Percentiles rank a stretch among this genome's conserved stretches.
Conservation (phyloP, 2,797 vertebrate genomes). For the Sebastes taczanowskii region DNA sequence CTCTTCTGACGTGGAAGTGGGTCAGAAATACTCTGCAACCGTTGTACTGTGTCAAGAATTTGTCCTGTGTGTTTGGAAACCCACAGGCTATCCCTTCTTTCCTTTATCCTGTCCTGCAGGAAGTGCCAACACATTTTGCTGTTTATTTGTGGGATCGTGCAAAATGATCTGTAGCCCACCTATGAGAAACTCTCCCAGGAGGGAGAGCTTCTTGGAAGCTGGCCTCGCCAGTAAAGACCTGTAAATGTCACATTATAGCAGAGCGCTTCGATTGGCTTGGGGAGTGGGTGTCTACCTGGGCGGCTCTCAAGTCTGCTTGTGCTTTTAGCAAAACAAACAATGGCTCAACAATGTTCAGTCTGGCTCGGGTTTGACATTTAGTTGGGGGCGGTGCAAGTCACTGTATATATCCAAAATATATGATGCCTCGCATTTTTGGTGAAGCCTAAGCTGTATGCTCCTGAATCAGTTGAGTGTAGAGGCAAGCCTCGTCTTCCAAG, state of each 20-base stretch:
- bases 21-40: not conserved
- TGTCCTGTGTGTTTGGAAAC: constrained; percentile 7
- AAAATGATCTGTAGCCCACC: constrained; percentile 44
- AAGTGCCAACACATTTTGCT: constrained; percentile 35
- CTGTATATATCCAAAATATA: constrained; percentile 24
- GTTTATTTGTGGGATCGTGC: constrained; percentile 49
- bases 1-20: not conserved
- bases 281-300: constrained; percentile 45
- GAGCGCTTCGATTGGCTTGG: constrained; percentile 44
- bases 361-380: constrained; percentile 8
- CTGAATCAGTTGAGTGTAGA: constrained; percentile 31
- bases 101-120: constrained; percentile 22
- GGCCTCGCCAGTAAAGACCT: constrained; percentile 35
- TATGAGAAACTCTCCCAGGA: constrained; percentile 21
- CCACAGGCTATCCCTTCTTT: not conserved
- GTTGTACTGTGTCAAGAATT: not conserved
- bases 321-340: constrained; percentile 62
- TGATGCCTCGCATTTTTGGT: constrained; percentile 34
- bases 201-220: constrained; percentile 35
- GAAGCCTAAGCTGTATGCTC: constrained; percentile 35
- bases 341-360: constrained; percentile 12
- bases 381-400: constrained; percentile 2
- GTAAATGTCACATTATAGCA: constrained; percentile 48
- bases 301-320: constrained; percentile 16
- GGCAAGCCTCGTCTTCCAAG: constrained; percentile 29